phyloP scores from a whole-genome alignment of 2,888 invertebrate genomes.

The Lepidonotus clava region DNA sequence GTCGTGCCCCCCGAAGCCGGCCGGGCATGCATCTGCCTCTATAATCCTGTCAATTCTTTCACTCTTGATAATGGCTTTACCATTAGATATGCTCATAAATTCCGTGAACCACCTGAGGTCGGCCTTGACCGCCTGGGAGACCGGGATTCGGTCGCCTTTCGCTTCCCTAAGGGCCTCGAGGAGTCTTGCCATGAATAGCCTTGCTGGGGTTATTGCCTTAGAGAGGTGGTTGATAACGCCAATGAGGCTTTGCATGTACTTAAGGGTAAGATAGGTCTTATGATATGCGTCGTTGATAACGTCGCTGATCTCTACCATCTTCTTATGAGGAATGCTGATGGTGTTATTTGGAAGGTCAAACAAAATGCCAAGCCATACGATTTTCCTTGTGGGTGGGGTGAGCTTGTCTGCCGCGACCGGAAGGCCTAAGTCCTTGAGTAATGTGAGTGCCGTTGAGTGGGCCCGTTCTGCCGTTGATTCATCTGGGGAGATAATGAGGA shows the following conservation, averaged over 20 bases:
- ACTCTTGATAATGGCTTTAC: not conserved
- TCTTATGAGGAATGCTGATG: not conserved
- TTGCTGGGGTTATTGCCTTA: not conserved
- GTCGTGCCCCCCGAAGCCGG: not conserved
- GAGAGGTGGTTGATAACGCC: not conserved
- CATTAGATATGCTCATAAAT: not conserved
- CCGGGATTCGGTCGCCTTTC: not conserved
- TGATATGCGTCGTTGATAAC: not conserved
- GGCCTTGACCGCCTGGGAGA: not conserved
- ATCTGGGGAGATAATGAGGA: not conserved
- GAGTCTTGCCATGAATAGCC: not conserved
- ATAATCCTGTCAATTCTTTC: not conserved
- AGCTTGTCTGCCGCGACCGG: not conserved
- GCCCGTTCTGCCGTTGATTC: not conserved
- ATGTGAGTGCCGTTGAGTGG: too few species aligned
- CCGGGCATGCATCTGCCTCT: not conserved
- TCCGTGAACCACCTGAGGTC: not conserved
- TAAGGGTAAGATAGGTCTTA: not conserved
- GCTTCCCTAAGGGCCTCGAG: not conserved
- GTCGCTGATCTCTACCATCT: not conserved
- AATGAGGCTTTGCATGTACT: not conserved
- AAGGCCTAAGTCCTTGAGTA: not conserved
- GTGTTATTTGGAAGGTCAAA: not conserved
- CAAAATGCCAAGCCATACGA: not conserved
- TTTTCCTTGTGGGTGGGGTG: not conserved